Evolutionary conservation across 2,888 invertebrate genomes (phyloP), one percentile per base, ranked within the genome.

Genomic region (Plusia festucae): DNA sequence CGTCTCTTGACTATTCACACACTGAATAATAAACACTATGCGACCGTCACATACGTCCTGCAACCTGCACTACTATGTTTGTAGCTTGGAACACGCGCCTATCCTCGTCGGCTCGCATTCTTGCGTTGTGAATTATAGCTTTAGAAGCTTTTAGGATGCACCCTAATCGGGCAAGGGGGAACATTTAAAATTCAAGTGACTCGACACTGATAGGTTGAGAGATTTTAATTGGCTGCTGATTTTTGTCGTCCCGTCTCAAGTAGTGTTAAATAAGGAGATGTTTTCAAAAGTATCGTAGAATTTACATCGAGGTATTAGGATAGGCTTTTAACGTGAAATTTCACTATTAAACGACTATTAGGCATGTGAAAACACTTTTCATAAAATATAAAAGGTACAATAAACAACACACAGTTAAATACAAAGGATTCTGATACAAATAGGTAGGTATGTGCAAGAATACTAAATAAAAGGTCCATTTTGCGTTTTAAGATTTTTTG

Each of bases 61-160:
- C 40, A 9, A 55, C 5, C 58, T 54, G 85, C 72, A 86, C 64
- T 73, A 58, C 40, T 74, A 82, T 72, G 51, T 76, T 89, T 85
- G 90, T 83, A 70, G 80, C 74, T 78, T 79, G 84, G 80, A 86
- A 87, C 86, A 88, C 90, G 89, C 88, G 90, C 88, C 92, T 90
- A 89, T 91, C 90, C 90, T 90, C 83, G 90, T 91, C 92, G 85
- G 90, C 84, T 92, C 91, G 89, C 94, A 94, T 94, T 94, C 94
- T 91, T 93, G 87, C 82, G 88, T 86, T 87, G 86, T 87, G 89
- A 90, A 89, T 93, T 94, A 93, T 94, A 91, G 90, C 88, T 89
- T 90, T 91, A 85, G 92, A 91, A 90, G 90, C 93, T 93, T 92
- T 94, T 93, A 93, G 90, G 92, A 94, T 94, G 92, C 93, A 93